Conservation (phyloP, 2,888 invertebrate species). For the Campoplex capitator region DNA sequence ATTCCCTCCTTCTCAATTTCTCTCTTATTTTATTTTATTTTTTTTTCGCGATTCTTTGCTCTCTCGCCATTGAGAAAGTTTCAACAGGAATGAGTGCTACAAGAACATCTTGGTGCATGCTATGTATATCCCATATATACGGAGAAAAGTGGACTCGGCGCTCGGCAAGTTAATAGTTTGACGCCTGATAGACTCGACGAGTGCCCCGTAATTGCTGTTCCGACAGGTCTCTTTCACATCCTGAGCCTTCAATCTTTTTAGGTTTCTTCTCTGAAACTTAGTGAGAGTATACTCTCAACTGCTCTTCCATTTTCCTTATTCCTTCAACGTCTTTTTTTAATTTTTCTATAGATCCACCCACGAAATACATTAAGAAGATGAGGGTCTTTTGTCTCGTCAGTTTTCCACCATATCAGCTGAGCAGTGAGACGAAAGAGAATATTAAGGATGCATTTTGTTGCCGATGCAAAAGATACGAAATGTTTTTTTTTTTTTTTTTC, state of each 20-base stretch:
- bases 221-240: constrained; percentile 43
- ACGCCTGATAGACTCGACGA: constrained; percentile 70
- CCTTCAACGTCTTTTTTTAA: constrained; percentile 2
- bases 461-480: neutral
- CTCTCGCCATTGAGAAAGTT: constrained; percentile 44
- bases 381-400: neutral
- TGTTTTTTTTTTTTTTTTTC: neutral
- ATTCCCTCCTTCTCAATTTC: neutral
- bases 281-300: constrained; percentile 19
- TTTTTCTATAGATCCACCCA: neutral
- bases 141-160: constrained; percentile 43
- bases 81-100: constrained; percentile 34
- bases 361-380: constrained; percentile 8
- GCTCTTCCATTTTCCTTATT: constrained; percentile 23
- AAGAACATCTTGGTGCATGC: constrained; percentile 33
- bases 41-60: constrained; percentile 50
- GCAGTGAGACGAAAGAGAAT: neutral
- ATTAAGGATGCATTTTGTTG: neutral
- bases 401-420: neutral
- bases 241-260: constrained; percentile 54
- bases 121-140: constrained; percentile 26
- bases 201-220: constrained; percentile 70
- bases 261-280: constrained; percentile 51
- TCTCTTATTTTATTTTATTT: neutral
- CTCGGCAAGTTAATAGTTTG: constrained; percentile 72